Evolutionary conservation across 2,888 invertebrate species (phyloP).

Genomic region (Sesia bembeciformis): DNA sequence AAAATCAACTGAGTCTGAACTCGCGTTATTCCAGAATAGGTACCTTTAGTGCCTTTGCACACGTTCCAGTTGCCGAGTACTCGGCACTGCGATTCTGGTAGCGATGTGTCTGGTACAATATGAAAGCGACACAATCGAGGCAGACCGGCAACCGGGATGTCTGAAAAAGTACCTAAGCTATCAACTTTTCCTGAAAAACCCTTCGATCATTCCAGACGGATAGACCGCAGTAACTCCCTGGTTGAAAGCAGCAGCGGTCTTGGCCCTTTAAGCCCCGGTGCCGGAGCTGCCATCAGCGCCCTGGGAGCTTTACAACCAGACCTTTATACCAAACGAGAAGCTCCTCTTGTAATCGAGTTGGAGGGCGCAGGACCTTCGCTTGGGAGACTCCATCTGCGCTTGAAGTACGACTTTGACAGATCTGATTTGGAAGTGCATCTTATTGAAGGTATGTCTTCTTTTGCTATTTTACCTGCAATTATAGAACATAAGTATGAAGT

Average conservation of each 20-base stretch:
- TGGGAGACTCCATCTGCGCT: slow-evolving; percentile 87
- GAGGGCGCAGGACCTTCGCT: slow-evolving; percentile 79
- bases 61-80: too few relatives aligned
- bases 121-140: too few relatives aligned
- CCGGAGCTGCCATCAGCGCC: slow-evolving; percentile 54
- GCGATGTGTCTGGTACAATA: too few relatives aligned
- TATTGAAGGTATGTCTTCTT: slow-evolving; percentile 81
- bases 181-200: too few relatives aligned
- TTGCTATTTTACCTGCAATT: too few relatives aligned
- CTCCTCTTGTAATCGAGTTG: slow-evolving; percentile 81
- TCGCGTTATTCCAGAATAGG: too few relatives aligned
- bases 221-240: slow-evolving; percentile 69
- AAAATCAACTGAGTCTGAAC: too few relatives aligned
- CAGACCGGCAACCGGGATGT: too few relatives aligned
- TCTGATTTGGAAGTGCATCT: slow-evolving; percentile 93
- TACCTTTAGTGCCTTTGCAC: too few relatives aligned
- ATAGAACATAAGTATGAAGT: too few relatives aligned
- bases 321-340: slow-evolving; percentile 86
- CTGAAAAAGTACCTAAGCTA: too few relatives aligned
- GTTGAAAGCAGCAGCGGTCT: slow-evolving; percentile 63
- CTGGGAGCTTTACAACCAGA: slow-evolving; percentile 91
- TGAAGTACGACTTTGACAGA: slow-evolving; percentile 92
- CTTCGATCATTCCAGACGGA: slow-evolving; percentile 36
- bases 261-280: slow-evolving; percentile 57
- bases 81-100: too few relatives aligned